Evolutionary conservation across 2,797 vertebrate species (phyloP).

Genomic region (Bucorvus abyssinicus): DNA sequence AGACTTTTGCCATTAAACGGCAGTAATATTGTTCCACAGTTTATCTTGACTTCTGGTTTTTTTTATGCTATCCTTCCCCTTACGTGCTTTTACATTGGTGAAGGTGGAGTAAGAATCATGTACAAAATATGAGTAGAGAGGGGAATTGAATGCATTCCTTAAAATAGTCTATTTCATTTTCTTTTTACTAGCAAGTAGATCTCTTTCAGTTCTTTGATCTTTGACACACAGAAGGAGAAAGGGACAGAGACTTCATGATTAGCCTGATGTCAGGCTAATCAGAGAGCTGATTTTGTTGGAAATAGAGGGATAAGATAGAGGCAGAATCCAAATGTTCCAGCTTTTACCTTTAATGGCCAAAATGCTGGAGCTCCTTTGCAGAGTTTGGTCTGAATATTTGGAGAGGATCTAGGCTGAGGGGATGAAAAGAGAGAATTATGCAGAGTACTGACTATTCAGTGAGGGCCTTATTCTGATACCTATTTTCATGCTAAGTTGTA

Average conservation of each 20-base stretch:
- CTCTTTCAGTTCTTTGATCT: neutral
- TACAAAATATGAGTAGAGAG: neutral
- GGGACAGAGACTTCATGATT: neutral
- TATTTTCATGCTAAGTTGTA: slow-evolving; percentile 67
- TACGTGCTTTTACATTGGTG: neutral
- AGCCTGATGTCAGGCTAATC: neutral
- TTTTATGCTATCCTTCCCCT: neutral
- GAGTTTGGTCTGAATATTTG: slow-evolving; percentile 63
- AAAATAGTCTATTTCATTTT: neutral
- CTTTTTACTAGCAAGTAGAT: neutral
- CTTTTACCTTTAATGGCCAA: slow-evolving; percentile 15
- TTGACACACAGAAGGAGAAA: neutral
- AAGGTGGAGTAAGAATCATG: neutral
- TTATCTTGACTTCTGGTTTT: neutral
- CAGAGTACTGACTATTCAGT: slow-evolving; percentile 58
- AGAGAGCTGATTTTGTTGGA: slow-evolving; percentile 16
- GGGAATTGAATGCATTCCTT: neutral
- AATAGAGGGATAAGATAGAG: neutral
- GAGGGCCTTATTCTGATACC: slow-evolving; percentile 49
- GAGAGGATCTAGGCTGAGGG: slow-evolving; percentile 41
- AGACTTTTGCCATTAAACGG: neutral
- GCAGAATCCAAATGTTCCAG: slow-evolving; percentile 5
- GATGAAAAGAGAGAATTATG: slow-evolving; percentile 62
- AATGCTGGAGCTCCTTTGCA: neutral
- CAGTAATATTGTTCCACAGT: neutral